Evolutionary conservation across 2,113 vertebrate species (phyloP).

Genomic region (Zootoca vivipara): DNA sequence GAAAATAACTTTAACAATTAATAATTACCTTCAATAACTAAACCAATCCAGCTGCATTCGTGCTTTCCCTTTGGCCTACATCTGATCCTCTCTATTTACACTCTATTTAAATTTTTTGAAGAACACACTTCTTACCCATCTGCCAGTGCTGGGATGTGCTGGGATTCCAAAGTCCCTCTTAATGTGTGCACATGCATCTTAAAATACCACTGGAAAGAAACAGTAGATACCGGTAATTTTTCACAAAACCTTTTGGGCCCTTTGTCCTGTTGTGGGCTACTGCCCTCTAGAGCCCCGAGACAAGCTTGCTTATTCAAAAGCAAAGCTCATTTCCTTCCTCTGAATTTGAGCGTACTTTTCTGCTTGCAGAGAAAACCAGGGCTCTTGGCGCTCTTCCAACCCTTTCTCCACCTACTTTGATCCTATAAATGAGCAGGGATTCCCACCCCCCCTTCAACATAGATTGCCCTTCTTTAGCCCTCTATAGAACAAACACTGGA

Average conservation of each 20-base stretch:
- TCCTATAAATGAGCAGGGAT: slow-evolving; percentile 9
- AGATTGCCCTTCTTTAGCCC: neutral
- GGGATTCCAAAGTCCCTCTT: neutral
- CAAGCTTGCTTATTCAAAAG: neutral
- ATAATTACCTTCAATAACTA: neutral
- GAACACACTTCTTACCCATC: neutral
- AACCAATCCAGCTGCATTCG: neutral
- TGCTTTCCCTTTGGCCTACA: neutral
- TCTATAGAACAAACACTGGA: slow-evolving; percentile 29
- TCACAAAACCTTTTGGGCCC: accelerated
- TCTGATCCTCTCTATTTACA: neutral
- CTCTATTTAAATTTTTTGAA: neutral
- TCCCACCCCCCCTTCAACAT: slow-evolving; percentile 12
- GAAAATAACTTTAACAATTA: neutral
- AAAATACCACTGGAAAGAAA: neutral
- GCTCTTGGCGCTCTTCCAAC: neutral
- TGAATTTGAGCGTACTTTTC: neutral
- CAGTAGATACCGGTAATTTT: accelerated
- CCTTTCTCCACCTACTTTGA: neutral
- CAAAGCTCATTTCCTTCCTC: neutral
- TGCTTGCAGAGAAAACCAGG: neutral
- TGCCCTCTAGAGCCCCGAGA: slow-evolving; percentile 67
- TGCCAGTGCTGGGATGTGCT: neutral
- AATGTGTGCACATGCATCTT: neutral
- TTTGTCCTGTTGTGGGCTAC: slow-evolving; percentile 37